Conservation (phyloP, 2,113 vertebrate genomes). For the Catharus minimus region DNA sequence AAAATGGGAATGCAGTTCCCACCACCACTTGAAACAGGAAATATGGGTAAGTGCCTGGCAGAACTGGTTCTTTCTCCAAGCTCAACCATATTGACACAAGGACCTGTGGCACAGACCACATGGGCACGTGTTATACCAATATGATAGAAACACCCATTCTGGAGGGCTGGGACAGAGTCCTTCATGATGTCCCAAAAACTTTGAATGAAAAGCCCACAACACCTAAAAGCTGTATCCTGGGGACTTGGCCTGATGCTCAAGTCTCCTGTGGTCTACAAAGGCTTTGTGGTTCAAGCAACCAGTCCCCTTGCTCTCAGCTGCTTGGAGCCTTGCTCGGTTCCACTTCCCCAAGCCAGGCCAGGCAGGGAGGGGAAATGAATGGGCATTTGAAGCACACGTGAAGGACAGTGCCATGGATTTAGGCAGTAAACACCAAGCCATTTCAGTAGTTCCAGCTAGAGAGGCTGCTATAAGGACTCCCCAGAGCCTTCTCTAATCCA, state of each 20-base stretch:
- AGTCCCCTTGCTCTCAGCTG: not conserved
- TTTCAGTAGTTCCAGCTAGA: not conserved
- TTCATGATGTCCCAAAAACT: not conserved
- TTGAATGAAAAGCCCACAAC: not conserved
- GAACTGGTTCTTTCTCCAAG: not conserved
- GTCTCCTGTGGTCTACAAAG: not conserved
- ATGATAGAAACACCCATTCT: not conserved
- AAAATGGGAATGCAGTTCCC: not conserved
- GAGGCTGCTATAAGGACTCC: not conserved
- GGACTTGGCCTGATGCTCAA: not conserved
- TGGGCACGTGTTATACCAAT: fast-evolving
- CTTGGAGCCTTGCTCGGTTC: not conserved
- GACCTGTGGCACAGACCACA: not conserved
- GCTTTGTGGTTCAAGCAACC: not conserved
- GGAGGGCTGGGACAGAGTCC: not conserved
- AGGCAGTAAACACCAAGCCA: not conserved
- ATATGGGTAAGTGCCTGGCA: not conserved
- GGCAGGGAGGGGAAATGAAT: not conserved
- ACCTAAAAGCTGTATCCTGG: not conserved
- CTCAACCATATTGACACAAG: not conserved
- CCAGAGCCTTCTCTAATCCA: not conserved
- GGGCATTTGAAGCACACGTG: not conserved
- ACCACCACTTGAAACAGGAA: not conserved
- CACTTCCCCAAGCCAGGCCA: not conserved
- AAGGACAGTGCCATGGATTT: not conserved